phyloP scores from a whole-genome alignment of 2,797 vertebrate genomes.

The Coendou prehensilis region DNA sequence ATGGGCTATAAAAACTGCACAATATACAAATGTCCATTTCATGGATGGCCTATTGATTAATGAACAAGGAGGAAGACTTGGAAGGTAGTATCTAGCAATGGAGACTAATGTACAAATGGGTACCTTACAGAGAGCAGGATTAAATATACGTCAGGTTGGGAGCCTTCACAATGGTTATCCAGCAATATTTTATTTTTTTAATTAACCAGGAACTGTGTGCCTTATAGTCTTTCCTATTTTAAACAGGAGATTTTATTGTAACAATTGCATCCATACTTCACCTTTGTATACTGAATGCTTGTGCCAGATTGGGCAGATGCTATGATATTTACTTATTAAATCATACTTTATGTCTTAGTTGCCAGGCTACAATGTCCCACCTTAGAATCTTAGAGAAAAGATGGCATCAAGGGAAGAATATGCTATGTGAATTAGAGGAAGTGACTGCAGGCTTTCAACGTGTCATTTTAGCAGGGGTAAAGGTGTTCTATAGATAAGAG shows the following conservation, averaged over 20 bases:
- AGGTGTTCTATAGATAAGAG: background rate
- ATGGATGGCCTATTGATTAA: background rate
- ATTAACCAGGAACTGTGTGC: background rate
- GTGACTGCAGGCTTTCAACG: background rate
- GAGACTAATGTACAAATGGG: background rate
- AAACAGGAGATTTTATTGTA: constrained; percentile 17
- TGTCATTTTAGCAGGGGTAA: background rate
- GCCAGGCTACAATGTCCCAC: background rate
- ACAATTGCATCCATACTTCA: background rate
- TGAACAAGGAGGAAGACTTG: background rate
- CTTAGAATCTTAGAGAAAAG: background rate
- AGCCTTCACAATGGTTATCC: background rate
- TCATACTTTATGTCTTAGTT: background rate
- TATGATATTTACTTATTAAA: constrained; percentile 27
- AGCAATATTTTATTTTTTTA: background rate
- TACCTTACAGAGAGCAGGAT: background rate
- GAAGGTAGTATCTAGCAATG: background rate
- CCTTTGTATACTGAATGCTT: background rate
- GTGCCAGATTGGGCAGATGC: background rate
- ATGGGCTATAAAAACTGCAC: background rate
- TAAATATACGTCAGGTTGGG: background rate
- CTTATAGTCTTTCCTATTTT: background rate
- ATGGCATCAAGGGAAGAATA: background rate
- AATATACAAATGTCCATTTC: background rate
- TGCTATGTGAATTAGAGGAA: background rate